A percentile compares a stretch with the other conserved stretches of the same genome.
Conservation (phyloP, 2,113 vertebrate genomes). For the Mionectes macconnelli region DNA sequence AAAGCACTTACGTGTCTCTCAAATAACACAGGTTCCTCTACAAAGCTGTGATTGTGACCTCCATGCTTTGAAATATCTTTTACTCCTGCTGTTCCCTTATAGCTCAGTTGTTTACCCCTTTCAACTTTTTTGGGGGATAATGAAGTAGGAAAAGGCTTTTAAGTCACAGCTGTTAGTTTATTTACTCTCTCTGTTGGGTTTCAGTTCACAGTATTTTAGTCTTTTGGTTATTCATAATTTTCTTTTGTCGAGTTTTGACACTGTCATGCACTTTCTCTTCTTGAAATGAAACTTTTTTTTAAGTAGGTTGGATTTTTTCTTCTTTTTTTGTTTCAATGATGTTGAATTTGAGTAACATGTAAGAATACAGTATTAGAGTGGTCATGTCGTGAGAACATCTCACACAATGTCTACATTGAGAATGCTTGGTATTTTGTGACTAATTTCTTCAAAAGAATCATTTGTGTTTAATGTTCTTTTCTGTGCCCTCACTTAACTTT, state of each 20-base stretch:
- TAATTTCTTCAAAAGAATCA: not conserved
- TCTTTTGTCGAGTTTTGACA: not conserved
- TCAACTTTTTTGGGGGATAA: not conserved
- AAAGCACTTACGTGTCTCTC: not conserved
- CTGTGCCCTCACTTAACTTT: not conserved
- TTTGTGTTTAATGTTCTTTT: not conserved
- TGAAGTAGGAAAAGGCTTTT: not conserved
- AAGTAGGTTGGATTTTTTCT: not conserved
- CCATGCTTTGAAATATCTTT: not conserved
- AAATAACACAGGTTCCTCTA: not conserved
- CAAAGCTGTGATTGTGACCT: not conserved
- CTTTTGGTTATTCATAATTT: not conserved
- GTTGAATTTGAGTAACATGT: not conserved
- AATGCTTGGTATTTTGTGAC: not conserved
- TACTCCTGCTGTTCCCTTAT: not conserved
- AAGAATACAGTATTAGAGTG: not conserved
- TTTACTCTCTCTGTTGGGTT: not conserved
- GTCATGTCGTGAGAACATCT: rapidly evolving
- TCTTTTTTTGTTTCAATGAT: not conserved
- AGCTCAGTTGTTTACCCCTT: not conserved
- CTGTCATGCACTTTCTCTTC: not conserved
- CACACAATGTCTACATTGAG: not conserved
- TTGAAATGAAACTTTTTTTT: not conserved
- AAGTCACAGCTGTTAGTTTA: not conserved
- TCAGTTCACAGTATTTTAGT: not conserved